Evolutionary conservation across 2,888 invertebrate species (phyloP).

Genomic region (Teleiodes luculella): DNA sequence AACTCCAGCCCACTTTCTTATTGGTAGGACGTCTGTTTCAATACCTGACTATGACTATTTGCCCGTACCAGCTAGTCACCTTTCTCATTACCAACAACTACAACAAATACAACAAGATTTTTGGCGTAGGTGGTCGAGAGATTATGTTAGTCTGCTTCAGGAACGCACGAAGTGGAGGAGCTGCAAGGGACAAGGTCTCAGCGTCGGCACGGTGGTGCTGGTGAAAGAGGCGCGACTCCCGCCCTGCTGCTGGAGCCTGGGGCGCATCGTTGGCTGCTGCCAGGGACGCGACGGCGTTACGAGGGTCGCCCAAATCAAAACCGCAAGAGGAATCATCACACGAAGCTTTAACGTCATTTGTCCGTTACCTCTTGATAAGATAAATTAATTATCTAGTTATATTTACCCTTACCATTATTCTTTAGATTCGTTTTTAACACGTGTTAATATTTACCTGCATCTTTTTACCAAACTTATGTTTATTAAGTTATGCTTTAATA

Average conservation of each 20-base stretch:
- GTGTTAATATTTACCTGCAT: too few species aligned
- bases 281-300: too few species aligned
- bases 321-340: too few species aligned
- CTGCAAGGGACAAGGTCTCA: not conserved
- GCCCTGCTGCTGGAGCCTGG: constrained; percentile 15
- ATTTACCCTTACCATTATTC: too few species aligned
- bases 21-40: constrained; percentile 22
- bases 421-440: too few species aligned
- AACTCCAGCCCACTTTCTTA: constrained; percentile 36
- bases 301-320: too few species aligned
- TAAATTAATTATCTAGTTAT: too few species aligned
- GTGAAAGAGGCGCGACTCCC: constrained; percentile 27
- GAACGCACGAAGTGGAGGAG: not conserved
- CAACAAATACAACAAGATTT: constrained; percentile 9
- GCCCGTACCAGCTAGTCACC: not conserved
- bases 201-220: not conserved
- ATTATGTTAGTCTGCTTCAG: constrained; percentile 1
- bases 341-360: too few species aligned
- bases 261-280: too few species aligned
- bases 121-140: constrained; percentile 15
- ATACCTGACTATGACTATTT: constrained; percentile 12
- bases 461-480: too few species aligned
- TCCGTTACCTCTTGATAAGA: too few species aligned
- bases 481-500: too few species aligned
- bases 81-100: constrained; percentile 8